Evolutionary conservation across 2,888 invertebrate species (phyloP), one percentile per base, ranked within the genome.

Genomic region (Drosophila neonasuta): DNA sequence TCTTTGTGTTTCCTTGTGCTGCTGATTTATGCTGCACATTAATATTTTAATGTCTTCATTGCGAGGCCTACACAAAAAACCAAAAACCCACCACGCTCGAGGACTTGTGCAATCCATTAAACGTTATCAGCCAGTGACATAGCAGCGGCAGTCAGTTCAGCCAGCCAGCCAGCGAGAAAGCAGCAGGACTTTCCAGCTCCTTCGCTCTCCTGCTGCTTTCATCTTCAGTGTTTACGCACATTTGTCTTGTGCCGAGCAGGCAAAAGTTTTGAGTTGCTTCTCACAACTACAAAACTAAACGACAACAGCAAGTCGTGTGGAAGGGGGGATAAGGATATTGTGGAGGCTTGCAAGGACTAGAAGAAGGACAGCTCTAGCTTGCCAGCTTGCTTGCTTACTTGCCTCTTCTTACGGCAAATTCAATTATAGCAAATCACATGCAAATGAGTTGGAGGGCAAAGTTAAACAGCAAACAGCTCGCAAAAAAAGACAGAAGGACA

Each of bases 1-100:
- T 39, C 42, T 15, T 17, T 45, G 15, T 30, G 39, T 11, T 20
- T 13, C 13, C 49, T n/a, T 15, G 36, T 15, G 24, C 39, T 61
- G 51, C 76, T 83, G 87, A 85, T 85, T 87, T 87, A 85, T 87
- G 74, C 76, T 68, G 68, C 67, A 75, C 86, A 85, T 80, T 85
- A 85, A 85, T 87, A 87, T 87, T 87, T 87, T 82, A 85, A 85
- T 85, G 87, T 85, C 84, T 84, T 82, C 83, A 85, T 84, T 73
- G 78, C 69, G 61, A 50, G 63, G 66, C 80, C 71, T 82, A 73
- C 49, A 63, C 66, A 65, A 54, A 61, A 73, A 71, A 67, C 66
- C 58, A 64, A 54, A 68, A 61, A 61, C 60, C 44, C 61, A 52
- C 45, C 46, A 41, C 42, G 54, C 46, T 15, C 34, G 62, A 66